Conservation (phyloP, 2,888 invertebrate genomes). For the Pyrrhia umbra region DNA sequence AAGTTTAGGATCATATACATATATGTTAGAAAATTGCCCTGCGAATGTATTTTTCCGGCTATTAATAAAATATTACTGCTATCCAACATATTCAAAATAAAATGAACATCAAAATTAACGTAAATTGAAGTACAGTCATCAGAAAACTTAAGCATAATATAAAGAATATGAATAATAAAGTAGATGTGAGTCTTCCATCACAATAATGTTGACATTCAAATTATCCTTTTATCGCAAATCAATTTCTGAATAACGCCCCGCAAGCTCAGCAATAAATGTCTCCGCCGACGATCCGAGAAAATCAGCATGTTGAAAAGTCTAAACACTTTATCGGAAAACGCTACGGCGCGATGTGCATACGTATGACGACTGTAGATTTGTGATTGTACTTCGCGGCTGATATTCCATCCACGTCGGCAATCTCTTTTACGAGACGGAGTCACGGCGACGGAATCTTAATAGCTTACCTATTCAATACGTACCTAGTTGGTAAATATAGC, state of each 20-base stretch:
- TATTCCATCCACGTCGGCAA: conserved; percentile 81
- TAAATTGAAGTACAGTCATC: background rate
- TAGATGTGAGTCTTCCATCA: conserved; percentile 13
- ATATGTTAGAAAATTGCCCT: conserved; percentile 1
- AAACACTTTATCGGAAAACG: conserved; percentile 65
- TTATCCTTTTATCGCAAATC: conserved; percentile 32
- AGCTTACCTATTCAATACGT: conserved; percentile 65
- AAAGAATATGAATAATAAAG: conserved; percentile 31
- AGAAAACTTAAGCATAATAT: background rate
- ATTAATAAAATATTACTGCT: background rate
- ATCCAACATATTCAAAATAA: background rate
- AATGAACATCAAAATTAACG: background rate
- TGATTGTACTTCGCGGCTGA: conserved; percentile 61
- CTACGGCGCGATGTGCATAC: conserved; percentile 52
- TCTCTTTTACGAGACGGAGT: conserved; percentile 76
- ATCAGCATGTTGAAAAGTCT: conserved; percentile 61
- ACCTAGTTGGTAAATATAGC: conserved; percentile 61
- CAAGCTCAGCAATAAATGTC: conserved; percentile 42
- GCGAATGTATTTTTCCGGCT: background rate
- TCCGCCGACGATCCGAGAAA: conserved; percentile 28
- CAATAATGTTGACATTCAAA: conserved; percentile 19
- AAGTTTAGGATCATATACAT: background rate
- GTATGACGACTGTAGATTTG: conserved; percentile 69
- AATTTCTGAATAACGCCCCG: conserved; percentile 32
- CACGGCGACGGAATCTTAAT: conserved; percentile 73